Percentiles rank a stretch among this genome's conserved stretches.
phyloP scores from a whole-genome alignment of 2,113 vertebrate genomes.

The Mus spicilegus region DNA sequence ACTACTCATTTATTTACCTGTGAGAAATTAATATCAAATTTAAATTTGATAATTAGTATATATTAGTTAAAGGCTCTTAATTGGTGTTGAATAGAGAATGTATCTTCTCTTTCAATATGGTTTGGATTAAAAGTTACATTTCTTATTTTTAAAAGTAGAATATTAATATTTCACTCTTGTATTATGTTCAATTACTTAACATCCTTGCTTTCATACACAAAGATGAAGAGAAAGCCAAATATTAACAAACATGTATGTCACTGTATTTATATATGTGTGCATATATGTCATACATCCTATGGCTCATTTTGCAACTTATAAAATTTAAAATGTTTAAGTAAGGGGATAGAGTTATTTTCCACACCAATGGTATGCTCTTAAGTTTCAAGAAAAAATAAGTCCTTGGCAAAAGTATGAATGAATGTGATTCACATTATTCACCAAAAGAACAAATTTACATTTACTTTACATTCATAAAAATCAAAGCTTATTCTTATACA shows the following conservation, averaged over 20 bases:
- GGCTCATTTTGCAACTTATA: background rate
- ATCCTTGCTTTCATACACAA: no score
- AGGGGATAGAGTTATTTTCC: background rate
- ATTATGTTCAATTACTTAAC: background rate
- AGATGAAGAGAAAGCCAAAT: background rate
- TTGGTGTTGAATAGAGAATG: background rate
- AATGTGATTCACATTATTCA: background rate
- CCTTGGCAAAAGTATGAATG: background rate
- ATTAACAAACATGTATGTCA: background rate
- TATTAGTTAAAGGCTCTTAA: slow-evolving; percentile 62
- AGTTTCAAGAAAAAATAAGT: background rate
- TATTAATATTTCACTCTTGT: background rate
- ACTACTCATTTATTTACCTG: slow-evolving; percentile 68
- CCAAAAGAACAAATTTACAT: background rate
- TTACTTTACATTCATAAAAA: slow-evolving; percentile 16
- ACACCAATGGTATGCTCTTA: background rate
- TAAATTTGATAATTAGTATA: slow-evolving; percentile 53
- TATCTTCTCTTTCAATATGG: background rate
- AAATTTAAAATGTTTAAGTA: background rate
- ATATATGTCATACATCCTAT: background rate
- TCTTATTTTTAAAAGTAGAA: slow-evolving; percentile 10
- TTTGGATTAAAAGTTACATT: background rate
- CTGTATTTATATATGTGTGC: background rate
- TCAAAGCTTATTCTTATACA: background rate
- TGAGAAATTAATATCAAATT: slow-evolving; percentile 54